Conservation (phyloP, 92 coral and sea anemone genomes). For the Montipora capitata region DNA sequence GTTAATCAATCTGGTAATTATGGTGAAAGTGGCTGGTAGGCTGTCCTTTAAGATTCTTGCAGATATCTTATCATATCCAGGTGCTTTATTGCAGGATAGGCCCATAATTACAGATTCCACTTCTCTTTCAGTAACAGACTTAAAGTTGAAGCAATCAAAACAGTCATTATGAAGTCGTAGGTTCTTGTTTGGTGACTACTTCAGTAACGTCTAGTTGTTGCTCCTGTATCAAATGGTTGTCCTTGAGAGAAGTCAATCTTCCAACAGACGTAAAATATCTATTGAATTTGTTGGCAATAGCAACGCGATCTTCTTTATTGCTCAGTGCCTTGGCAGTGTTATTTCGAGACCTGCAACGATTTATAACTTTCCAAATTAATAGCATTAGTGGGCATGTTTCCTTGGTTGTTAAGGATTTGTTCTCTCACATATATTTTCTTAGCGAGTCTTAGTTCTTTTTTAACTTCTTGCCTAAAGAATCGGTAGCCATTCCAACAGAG, state of each 20-base stretch:
- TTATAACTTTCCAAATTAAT: constrained; percentile 14
- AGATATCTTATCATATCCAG: background rate
- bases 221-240: constrained; percentile 16
- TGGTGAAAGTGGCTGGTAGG: background rate
- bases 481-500: background rate
- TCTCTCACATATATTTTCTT: constrained; percentile 35
- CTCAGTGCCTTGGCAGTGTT: constrained; percentile 10
- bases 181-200: constrained; percentile 4
- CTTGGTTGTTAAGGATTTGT: constrained; percentile 21
- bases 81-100: constrained; percentile 27
- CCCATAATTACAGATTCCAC: constrained; percentile 8
- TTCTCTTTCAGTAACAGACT: constrained; percentile 11
- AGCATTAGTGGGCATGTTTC: constrained; percentile 15
- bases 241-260: constrained; percentile 16
- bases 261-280: constrained; percentile 29
- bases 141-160: background rate
- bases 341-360: background rate
- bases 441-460: constrained; percentile 31
- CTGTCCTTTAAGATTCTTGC: constrained; percentile 21
- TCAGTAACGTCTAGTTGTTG: constrained; percentile 7
- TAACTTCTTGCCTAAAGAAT: constrained; percentile 13
- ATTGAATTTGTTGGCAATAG: constrained; percentile 9
- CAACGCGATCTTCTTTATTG: constrained; percentile 26
- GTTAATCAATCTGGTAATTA: constrained; percentile 36
- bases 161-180: background rate